These are phyloP conservation scores for Drosophila acutilabella DNA, from an alignment of 2,888 invertebrate genomes.

Conservation along the genomic window DNA sequence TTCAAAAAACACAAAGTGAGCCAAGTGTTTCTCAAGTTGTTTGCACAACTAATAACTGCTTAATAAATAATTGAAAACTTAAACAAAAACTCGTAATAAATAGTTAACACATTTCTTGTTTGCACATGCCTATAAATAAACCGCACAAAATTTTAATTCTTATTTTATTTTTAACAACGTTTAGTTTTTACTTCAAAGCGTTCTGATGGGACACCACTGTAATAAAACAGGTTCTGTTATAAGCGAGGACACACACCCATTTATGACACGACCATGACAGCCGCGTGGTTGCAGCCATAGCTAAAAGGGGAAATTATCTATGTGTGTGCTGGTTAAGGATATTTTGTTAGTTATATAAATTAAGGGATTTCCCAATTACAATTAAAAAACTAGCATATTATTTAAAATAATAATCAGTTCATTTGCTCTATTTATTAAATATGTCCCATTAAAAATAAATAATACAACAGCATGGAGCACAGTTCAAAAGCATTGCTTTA, in stretches of 20 bases:
- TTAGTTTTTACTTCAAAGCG: neutral
- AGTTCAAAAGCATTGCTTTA: constrained; percentile 54
- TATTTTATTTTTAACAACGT: neutral
- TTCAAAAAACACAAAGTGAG: constrained; percentile 42
- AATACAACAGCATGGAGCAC: constrained; percentile 23
- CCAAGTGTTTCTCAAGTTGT: constrained; percentile 39
- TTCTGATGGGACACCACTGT: constrained; percentile 15
- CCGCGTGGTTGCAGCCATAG: constrained; percentile 10
- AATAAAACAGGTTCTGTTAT: neutral
- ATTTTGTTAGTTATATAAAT: neutral
- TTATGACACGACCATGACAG: neutral
- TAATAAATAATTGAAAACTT: constrained; percentile 13
- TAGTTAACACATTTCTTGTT: constrained; percentile 2
- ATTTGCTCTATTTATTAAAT: too few relatives aligned
- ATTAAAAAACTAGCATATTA: too few relatives aligned
- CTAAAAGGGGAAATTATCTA: constrained; percentile 7
- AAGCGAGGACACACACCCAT: constrained; percentile 20
- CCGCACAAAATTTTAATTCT: neutral
- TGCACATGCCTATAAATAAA: neutral
- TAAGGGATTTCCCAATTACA: too few relatives aligned
- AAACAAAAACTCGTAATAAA: neutral
- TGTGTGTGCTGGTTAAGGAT: too few relatives aligned
- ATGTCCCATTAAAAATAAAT: neutral
- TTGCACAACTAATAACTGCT: constrained; percentile 22
- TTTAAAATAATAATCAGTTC: too few relatives aligned